Conservation (phyloP, 2,888 invertebrate genomes). For the Nephrocerus scutellatus region DNA sequence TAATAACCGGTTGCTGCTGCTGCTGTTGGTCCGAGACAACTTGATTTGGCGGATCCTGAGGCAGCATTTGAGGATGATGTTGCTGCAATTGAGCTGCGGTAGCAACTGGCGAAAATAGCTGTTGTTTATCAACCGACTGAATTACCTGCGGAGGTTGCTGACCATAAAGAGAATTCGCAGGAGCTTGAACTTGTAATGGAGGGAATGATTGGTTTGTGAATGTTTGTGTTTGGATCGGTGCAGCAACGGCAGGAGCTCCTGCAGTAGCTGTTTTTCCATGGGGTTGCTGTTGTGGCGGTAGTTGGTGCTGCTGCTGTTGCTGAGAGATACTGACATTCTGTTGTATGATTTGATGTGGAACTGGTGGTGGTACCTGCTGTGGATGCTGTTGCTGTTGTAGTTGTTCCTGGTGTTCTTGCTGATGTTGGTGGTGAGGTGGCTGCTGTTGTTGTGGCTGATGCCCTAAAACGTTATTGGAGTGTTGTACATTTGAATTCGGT, state of each 20-base stretch:
- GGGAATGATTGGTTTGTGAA: conserved; percentile 78
- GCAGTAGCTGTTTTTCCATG: no score
- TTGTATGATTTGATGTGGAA: conserved; percentile 3
- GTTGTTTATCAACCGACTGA: neutral
- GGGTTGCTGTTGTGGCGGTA: conserved; percentile 30
- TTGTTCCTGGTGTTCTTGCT: conserved; percentile 22
- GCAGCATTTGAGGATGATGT: conserved; percentile 7
- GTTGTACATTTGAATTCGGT: no score
- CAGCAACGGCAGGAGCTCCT: no score
- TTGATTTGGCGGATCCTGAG: conserved; percentile 2
- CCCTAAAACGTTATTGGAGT: conserved; percentile 16
- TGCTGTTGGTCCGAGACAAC: no score
- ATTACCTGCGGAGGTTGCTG: conserved; percentile 4
- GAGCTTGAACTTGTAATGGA: conserved; percentile 37
- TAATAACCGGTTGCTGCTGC: conserved; percentile 25
- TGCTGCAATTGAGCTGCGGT: conserved; percentile 4
- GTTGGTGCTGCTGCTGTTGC: conserved; percentile 44
- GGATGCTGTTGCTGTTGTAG: conserved; percentile 45
- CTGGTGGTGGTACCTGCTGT: conserved; percentile 21
- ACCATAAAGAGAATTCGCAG: conserved; percentile 12
- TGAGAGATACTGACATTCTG: no score
- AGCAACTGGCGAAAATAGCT: conserved; percentile 6
- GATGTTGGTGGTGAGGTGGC: conserved; percentile 18
- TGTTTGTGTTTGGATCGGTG: conserved; percentile 70
- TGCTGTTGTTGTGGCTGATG: conserved; percentile 21